Base-by-base conservation (phyloP, 1,140 invertebrate genomes). In the Psilanteris sp. region DNA sequence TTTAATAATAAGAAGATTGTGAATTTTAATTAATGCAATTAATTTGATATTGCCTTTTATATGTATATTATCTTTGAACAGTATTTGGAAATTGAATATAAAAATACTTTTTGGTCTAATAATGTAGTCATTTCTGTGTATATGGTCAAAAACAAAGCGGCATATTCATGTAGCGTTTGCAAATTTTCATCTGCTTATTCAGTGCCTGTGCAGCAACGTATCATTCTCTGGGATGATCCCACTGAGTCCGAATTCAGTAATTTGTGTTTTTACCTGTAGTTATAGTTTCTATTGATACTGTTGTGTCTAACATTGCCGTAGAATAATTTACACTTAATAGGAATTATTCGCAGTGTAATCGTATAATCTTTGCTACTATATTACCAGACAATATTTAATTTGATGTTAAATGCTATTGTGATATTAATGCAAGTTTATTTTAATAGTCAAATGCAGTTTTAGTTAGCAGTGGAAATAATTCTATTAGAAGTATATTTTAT, bases 91-190 rank as follows among this genome's bases (percentile, higher is more conserved):
- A 62, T 72, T 64, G 50, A 39, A 50, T 8, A 22, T 24, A 26
- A 55, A 62, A 64, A 62, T 64, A 50, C 48, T 39, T 41, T 72
- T 3, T 41, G 22, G 57, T 62, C 68, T 72, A 72, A 57, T 64
- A 57, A 72, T 41, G 34, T 36, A 11, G 57, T 22, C 43, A 55
- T 43, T n/a, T 71, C 57, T 55, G 39, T 54, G 31, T 29, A 18
- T 50, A 50, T 10, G 36, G 46, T 55, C 31, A 24, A 55, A 29
- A 71, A 37, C 13, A 36, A 77, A 77, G 74, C 74, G 74, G 74
- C 74, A 77, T 43, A 67, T 77, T 77, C 66, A 70, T 34, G 57
- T 66, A 64, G 52, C 29, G 52, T 70, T 62, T 43, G 37, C 14
- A 27, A 61, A 61, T 29, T 18, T 67, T 55, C 37, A 48, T 61